phyloP scores from a whole-genome alignment of 2,113 vertebrate species.

The Aspiorhynchus laticeps region DNA sequence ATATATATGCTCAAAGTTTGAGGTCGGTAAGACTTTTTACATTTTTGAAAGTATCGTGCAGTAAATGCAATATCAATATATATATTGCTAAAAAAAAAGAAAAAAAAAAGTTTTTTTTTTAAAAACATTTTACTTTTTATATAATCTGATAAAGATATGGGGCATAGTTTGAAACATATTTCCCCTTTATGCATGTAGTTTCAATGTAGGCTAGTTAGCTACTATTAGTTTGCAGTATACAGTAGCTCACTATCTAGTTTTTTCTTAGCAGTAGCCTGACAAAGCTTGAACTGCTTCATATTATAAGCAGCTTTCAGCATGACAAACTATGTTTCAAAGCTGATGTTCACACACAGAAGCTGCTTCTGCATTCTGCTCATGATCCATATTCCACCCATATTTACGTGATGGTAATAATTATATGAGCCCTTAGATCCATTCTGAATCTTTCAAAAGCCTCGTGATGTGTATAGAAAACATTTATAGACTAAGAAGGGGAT shows the following conservation, averaged over 20 bases:
- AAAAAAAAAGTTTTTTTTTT: too few species aligned
- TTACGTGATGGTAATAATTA: constrained; percentile 46
- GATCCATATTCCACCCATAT: constrained; percentile 36
- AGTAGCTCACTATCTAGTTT: neutral
- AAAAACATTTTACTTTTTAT: too few species aligned
- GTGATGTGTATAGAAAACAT: constrained; percentile 28
- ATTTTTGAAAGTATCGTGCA: neutral
- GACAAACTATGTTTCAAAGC: constrained; percentile 1
- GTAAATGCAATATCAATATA: too few species aligned
- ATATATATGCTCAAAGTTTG: neutral
- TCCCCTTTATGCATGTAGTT: too few species aligned
- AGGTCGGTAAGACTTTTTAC: neutral
- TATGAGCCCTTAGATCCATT: constrained; percentile 34
- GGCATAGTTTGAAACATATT: too few species aligned
- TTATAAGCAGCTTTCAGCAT: neutral
- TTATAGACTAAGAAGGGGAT: constrained; percentile 12
- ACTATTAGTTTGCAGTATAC: neutral
- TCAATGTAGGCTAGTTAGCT: neutral
- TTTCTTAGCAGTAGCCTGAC: too few species aligned
- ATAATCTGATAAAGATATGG: too few species aligned
- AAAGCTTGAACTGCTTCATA: neutral
- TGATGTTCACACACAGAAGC: neutral
- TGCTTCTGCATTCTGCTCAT: constrained; percentile 25
- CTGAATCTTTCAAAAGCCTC: constrained; percentile 12
- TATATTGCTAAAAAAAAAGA: too few species aligned